Base-by-base conservation (phyloP, 2,888 invertebrate species). In the Matsumyia berberina region DNA sequence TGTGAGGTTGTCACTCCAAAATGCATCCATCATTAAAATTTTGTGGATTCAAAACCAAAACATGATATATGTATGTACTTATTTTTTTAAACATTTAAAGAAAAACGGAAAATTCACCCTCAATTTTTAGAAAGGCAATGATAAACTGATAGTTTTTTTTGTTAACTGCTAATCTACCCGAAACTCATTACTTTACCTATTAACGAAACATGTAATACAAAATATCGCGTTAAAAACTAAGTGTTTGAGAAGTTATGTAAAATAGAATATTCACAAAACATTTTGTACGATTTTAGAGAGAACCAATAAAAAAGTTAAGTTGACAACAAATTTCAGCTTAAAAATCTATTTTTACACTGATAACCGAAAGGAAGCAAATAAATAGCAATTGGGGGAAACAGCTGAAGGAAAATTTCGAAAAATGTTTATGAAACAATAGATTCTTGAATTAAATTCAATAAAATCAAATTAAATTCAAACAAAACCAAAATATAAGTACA, bases 261-360 rank as follows among this genome's bases (percentile, higher is more conserved):
- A 69, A 69, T 81, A 81, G 58, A 77, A 62, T 44, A 78, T 66
- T 62, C 58, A 46, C 42, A 62, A 62, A 69, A 74, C 37, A 69
- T 85, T 85, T 83, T 85, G 73, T 79, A 85, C 85, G 58, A 74
- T 44, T 53, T 66, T 64, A 79, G 67, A 64, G 35, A 64, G 55
- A 74, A 58, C 62, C 67, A 74, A 74, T 19, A 70, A 64, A 60
- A 67, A 29, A 19, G 66, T 60, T 64, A 55, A 70, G 77, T 79
- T 85, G 69, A 58, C 51, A 9, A 55, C 24, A 73, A 55, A 57
- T 53, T 51, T 66, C 67, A 83, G 73, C 83, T 62, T 80, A 33
- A 80, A 74, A 57, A 44, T 86, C 67, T 86, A 86, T 86, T 86
- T 86, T 86, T 86, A 86, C 85, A 86, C 85, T 67, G 76, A 79